phyloP scores from a whole-genome alignment of 1,140 invertebrate species.

The Homarus americanus region DNA sequence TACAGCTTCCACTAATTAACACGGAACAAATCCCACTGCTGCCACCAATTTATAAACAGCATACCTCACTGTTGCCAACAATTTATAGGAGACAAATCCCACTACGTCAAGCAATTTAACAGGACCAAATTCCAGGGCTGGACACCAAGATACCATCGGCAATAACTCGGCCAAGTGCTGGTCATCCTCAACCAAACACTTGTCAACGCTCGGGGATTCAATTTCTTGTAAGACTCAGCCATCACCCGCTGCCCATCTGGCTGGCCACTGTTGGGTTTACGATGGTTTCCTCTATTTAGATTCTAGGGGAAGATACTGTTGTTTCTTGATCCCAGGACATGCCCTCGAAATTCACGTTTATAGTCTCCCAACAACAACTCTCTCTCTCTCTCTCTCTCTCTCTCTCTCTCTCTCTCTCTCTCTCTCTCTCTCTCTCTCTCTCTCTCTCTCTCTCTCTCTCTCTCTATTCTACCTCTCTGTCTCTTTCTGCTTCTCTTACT shows the following conservation, averaged over 20 bases:
- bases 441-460: neutral
- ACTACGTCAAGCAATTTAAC: too few species aligned
- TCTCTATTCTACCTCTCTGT: neutral
- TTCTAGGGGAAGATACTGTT: neutral
- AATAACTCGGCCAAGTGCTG: neutral
- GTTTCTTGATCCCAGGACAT: neutral
- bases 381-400: too few species aligned
- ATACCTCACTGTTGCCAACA: too few species aligned
- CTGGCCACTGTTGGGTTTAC: neutral
- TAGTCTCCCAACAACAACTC: too few species aligned
- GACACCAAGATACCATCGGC: neutral
- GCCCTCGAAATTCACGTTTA: too few species aligned
- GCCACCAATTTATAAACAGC: neutral
- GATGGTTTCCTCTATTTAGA: neutral
- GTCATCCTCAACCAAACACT: neutral
- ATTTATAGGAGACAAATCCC: too few species aligned
- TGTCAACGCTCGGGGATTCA: neutral
- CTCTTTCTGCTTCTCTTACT: too few species aligned
- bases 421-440: too few species aligned
- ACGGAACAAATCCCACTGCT: neutral
- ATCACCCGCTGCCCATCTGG: neutral
- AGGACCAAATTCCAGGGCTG: too few species aligned
- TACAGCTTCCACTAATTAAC: neutral
- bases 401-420: neutral
- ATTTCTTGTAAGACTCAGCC: neutral